Evolutionary conservation across 2,888 invertebrate species (phyloP), one percentile per base, ranked within the genome.

Genomic region (Pyrocoelia pectoralis): DNA sequence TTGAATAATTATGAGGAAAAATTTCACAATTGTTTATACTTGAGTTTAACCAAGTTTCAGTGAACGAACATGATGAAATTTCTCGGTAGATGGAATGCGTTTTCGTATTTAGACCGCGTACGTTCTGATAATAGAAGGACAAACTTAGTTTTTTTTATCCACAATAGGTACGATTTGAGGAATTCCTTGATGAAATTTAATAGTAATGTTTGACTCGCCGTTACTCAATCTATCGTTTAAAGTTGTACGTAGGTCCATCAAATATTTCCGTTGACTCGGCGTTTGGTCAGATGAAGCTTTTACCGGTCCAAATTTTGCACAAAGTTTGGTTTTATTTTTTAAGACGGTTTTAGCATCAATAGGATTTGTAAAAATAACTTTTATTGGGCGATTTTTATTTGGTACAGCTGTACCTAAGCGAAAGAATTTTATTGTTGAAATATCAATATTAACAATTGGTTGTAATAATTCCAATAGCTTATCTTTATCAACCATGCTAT

Each of bases 111-210:
- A 24, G 8, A 46, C 15, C 15, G 4, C 14, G 15, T 2, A 14
- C 15, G 10, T 46, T 46, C 46, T 15, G 14, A 46, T n/a, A n/a
- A n/a, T n/a, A n/a, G n/a, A n/a, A n/a, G n/a, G n/a, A n/a, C n/a
- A n/a, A n/a, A n/a, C n/a, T 18, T 24, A 49, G 28, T 24, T 49
- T 18, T 49, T 49, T 49, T 17, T 3, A 49, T 49, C n/a, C n/a
- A n/a, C n/a, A 24, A 17, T 49, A 24, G 49, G n/a, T 8, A 10
- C 8, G 6, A 24, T 49, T 49, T 49, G 2, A 3, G 49, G 49
- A n/a, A 24, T 49, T 24, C 49, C 49, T 9, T 19, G 49, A 6
- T 15, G 4, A n/a, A 8, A 49, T 19, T 19, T 49, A 49, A 49
- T 49, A 19, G n/a, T 49, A n/a, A 49, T 9, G 24, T 49, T 49